phyloP scores from a whole-genome alignment of 2,797 vertebrate species.

The Pagetopsis macropterus region DNA sequence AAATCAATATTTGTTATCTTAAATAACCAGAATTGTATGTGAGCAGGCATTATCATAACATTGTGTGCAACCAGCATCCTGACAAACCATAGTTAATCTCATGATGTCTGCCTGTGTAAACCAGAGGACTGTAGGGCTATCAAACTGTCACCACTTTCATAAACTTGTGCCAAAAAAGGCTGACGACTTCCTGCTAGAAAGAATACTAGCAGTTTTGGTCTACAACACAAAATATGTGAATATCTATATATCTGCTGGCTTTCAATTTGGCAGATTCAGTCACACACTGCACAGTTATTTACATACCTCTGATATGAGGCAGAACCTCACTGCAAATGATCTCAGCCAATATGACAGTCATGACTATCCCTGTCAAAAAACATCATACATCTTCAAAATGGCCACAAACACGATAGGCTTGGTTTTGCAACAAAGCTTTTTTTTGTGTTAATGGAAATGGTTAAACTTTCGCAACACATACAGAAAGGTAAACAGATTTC shows the following conservation, averaged over 20 bases:
- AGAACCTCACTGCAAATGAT: neutral
- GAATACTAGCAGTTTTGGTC: neutral
- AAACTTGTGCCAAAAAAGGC: conserved; percentile 36
- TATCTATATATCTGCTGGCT: neutral
- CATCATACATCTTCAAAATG: neutral
- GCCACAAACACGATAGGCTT: neutral
- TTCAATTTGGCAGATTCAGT: conserved; percentile 1
- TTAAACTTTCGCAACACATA: neutral
- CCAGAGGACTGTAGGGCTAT: conserved; percentile 34
- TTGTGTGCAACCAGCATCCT: conserved; percentile 27
- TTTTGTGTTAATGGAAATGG: neutral
- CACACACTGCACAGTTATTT: neutral
- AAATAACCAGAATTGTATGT: neutral
- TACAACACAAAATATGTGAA: conserved; percentile 5
- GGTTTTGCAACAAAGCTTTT: neutral
- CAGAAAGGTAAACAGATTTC: neutral
- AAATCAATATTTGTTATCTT: conserved; percentile 7
- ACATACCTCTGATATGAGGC: conserved; percentile 2
- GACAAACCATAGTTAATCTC: conserved; percentile 41
- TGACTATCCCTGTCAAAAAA: neutral
- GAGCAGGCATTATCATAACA: conserved; percentile 22
- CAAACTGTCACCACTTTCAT: conserved; percentile 35
- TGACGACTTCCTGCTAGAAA: conserved; percentile 6
- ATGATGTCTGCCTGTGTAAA: conserved; percentile 45
- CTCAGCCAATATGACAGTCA: neutral